Conservation (phyloP, 2,797 vertebrate genomes). For the Thalassophryne amazonica region DNA sequence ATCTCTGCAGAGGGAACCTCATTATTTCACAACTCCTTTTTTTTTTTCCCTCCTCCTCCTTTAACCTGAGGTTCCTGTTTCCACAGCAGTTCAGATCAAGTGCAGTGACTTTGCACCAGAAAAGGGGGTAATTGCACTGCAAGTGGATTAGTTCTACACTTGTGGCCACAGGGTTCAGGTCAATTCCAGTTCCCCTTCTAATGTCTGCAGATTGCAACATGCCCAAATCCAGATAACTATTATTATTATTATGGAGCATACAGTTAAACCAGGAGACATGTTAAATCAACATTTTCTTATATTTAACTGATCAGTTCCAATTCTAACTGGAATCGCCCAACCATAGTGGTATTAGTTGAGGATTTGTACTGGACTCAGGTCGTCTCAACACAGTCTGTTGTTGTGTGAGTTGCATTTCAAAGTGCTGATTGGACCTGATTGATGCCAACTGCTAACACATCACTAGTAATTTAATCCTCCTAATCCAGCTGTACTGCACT, state of each 20-base stretch:
- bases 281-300: no score
- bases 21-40: background rate
- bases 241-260: no score
- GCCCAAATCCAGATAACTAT: no score
- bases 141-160: conserved; percentile 1
- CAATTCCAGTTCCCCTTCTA: no score
- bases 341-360: no score
- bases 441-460: conserved; percentile 45
- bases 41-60: background rate
- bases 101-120: conserved; percentile 11
- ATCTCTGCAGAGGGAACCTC: background rate
- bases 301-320: background rate
- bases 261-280: no score
- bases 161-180: no score
- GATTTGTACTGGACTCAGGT: conserved; percentile 4
- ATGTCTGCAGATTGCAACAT: no score
- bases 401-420: conserved; percentile 35
- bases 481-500: conserved; percentile 54
- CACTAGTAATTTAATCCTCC: conserved; percentile 48
- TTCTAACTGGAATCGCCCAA: no score
- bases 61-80: background rate
- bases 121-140: conserved; percentile 7
- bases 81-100: background rate
- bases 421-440: conserved; percentile 43
- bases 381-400: conserved; percentile 2